phyloP scores from a whole-genome alignment of 2,888 invertebrate genomes.

The Caenorhabditis angaria region DNA sequence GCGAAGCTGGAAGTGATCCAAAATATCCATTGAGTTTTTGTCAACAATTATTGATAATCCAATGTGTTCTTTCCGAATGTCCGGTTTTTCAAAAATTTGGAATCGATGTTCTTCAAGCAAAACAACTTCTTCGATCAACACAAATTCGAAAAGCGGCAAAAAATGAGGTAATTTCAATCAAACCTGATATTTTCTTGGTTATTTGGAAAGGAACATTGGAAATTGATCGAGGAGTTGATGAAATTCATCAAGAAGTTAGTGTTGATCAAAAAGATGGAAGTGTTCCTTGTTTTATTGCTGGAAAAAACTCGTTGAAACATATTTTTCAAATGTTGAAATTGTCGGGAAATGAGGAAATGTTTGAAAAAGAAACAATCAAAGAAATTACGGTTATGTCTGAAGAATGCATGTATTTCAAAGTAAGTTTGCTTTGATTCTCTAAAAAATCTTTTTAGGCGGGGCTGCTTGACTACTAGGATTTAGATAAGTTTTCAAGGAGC shows the following conservation, averaged over 20 bases:
- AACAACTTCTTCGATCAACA: conserved; percentile 15
- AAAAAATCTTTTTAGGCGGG: no score
- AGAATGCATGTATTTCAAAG: not conserved
- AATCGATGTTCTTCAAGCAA: conserved; percentile 15
- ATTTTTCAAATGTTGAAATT: not conserved
- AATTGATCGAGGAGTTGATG: no score
- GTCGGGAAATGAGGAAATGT: not conserved
- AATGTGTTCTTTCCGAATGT: conserved; percentile 25
- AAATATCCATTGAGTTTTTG: conserved; percentile 28
- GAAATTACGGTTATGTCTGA: not conserved
- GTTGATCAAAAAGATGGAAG: no score
- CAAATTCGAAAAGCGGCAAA: conserved; percentile 8
- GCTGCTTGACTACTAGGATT: no score
- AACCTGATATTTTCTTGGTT: no score
- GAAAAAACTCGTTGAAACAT: not conserved
- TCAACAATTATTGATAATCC: conserved; percentile 29
- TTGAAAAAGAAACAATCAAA: not conserved
- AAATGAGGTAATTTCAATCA: not conserved
- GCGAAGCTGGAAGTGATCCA: conserved; percentile 31
- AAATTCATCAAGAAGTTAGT: no score
- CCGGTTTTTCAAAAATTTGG: conserved; percentile 19
- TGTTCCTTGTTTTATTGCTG: not conserved
- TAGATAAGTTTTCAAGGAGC: no score
- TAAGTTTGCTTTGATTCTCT: no score
- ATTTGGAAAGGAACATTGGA: no score